Evolutionary conservation across 2,113 vertebrate genomes (phyloP), one percentile per base, ranked within the genome.

Genomic region (Scomber colias): DNA sequence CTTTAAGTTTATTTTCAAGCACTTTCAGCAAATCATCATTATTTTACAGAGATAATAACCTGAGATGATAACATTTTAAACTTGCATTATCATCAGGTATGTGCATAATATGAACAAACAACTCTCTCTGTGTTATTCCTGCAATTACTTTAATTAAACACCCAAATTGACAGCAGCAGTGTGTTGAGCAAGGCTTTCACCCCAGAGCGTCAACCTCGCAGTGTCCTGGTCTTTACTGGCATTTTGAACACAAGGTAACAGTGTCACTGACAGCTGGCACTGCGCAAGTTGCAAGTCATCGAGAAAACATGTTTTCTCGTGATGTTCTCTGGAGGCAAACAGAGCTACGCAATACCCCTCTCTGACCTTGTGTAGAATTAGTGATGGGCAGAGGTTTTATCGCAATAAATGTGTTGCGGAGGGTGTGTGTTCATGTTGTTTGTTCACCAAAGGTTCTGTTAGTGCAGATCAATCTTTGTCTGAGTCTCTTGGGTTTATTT

Each of bases 281-380:
- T 12, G 30, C 11, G 1, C 69, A 71, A 30, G 50, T 17, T 73
- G 54, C 83, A 83, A 63, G 71, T 78, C 73, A 83, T 64, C 51
- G 50, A 79, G 69, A 92, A 87, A 92, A 92, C 91, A 92, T 89
- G 88, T 89, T 92, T 90, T 91, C 80, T 88, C 30, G 19, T 73
- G 61, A 82, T 89, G 85, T 85, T 78, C 82, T 88, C 53, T 79
- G 46, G 81, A 48, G 46, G 78, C 89, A 92, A 93, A 93, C 12
- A 92, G 72, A 75, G 48, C 80, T 77, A 79, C 71, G 85, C 84
- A 91, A 89, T 57, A 75, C 50, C 49, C 70, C 59, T 67, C 61
- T 40, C 16, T 90, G 87, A 86, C 85, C 82, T 87, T 44, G 46
- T 71, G 27, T 19, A 54, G 51, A 69, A 74, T 56, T 49, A 57